Evolutionary conservation across 2,113 vertebrate genomes (phyloP).

Genomic region (Etheostoma cragini): DNA sequence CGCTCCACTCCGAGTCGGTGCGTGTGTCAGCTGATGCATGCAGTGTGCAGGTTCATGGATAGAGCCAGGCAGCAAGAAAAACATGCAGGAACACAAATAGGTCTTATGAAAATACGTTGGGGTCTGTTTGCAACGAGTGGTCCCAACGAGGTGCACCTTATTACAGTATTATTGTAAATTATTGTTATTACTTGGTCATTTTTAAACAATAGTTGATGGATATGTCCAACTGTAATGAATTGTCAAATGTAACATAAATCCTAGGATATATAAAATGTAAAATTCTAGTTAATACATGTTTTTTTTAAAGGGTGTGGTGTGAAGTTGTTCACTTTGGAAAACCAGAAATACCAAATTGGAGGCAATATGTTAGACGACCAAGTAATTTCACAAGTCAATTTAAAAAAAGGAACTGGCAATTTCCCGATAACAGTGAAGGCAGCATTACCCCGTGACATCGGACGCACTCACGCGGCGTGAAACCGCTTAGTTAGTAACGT

Average conservation of each 20-base stretch:
- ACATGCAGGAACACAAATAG: neutral
- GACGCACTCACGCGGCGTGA: conserved; percentile 3
- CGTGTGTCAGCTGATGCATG: neutral
- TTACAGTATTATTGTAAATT: neutral
- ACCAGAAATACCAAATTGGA: no score
- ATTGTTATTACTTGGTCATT: neutral
- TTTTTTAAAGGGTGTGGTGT: no score
- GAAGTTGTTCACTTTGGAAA: no score
- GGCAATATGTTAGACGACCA: neutral
- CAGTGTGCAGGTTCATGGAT: neutral
- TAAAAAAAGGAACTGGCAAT: neutral
- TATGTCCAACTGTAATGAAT: neutral
- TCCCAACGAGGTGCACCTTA: neutral
- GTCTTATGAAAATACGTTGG: neutral
- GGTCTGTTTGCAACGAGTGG: neutral
- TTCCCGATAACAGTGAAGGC: neutral
- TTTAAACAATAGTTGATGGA: neutral
- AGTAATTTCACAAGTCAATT: neutral
- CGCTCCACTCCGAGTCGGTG: neutral
- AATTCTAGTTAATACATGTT: no score
- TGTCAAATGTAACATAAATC: neutral
- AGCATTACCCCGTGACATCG: conserved; percentile 34
- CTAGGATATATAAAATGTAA: no score
- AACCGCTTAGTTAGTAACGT: neutral
- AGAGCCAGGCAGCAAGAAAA: neutral